phyloP scores from a whole-genome alignment of 2,113 vertebrate genomes.

The Oryzias woworae region DNA sequence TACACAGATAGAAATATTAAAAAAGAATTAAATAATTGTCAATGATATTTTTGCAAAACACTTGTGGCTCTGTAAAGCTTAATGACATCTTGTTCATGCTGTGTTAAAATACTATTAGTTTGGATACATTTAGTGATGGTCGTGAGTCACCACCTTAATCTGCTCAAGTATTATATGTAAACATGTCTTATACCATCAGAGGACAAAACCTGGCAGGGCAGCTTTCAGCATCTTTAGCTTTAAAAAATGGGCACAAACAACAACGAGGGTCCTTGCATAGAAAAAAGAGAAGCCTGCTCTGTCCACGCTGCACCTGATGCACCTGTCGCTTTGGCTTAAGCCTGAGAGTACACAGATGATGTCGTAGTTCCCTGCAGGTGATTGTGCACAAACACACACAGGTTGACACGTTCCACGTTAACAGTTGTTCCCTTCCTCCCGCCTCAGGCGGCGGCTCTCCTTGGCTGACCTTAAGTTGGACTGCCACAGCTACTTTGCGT shows the following conservation, averaged over 20 bases:
- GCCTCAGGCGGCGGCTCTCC: slow-evolving; percentile 52
- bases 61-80: too few relatives aligned
- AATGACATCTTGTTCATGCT: too few relatives aligned
- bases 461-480: slow-evolving; percentile 61
- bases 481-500: slow-evolving; percentile 61
- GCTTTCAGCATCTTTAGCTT: not conserved
- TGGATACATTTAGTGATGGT: too few relatives aligned
- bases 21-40: too few relatives aligned
- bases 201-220: not conserved
- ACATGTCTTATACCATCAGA: not conserved
- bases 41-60: too few relatives aligned
- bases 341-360: slow-evolving; percentile 7
- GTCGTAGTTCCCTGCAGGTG: slow-evolving; percentile 33
- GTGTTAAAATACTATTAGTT: too few relatives aligned
- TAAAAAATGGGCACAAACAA: slow-evolving; percentile 11
- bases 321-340: slow-evolving; percentile 41
- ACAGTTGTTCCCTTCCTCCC: slow-evolving; percentile 33
- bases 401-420: slow-evolving; percentile 16
- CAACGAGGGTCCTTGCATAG: not conserved
- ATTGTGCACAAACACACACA: slow-evolving; percentile 21
- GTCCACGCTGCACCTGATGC: slow-evolving; percentile 5
- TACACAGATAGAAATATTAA: too few relatives aligned
- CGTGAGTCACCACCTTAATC: not conserved
- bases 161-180: not conserved
- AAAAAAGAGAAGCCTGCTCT: not conserved